These are phyloP conservation scores for Pituophis catenifer DNA, from an alignment of 2,113 vertebrate species.

Conservation along the genomic window DNA sequence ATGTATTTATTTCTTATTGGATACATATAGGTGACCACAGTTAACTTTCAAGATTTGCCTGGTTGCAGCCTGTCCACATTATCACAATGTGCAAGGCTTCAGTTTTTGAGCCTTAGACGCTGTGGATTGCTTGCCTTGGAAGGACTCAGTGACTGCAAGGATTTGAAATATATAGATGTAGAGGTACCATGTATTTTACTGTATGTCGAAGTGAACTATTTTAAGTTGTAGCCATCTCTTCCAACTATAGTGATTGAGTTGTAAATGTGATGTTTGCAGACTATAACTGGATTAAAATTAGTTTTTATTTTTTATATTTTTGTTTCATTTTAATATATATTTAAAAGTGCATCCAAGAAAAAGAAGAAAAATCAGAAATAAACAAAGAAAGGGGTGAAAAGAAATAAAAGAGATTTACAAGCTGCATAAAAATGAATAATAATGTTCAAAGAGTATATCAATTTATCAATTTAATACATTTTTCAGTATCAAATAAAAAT, in stretches of 20 bases:
- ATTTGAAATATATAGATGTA: constrained; percentile 79
- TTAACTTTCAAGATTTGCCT: constrained; percentile 81
- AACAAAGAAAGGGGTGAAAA: neutral
- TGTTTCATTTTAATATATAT: neutral
- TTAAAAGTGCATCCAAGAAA: neutral
- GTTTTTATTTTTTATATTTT: neutral
- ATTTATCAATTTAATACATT: neutral
- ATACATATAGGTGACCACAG: constrained; percentile 76
- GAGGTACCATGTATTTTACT: constrained; percentile 72
- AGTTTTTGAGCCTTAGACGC: constrained; percentile 76
- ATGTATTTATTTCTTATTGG: constrained; percentile 34
- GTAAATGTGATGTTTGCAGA: neutral
- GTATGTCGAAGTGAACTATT: neutral
- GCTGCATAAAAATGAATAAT: neutral
- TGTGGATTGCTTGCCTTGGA: constrained; percentile 83
- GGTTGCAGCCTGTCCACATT: constrained; percentile 80
- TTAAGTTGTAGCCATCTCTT: neutral
- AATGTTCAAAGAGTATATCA: neutral
- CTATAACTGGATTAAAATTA: neutral
- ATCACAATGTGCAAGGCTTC: constrained; percentile 77
- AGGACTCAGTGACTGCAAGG: constrained; percentile 71
- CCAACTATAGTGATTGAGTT: neutral
- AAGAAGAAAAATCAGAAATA: neutral
- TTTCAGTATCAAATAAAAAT: neutral
- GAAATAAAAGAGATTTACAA: neutral